Conservation (phyloP, 2,797 vertebrate species). For the Euphonia xanthogaster region DNA sequence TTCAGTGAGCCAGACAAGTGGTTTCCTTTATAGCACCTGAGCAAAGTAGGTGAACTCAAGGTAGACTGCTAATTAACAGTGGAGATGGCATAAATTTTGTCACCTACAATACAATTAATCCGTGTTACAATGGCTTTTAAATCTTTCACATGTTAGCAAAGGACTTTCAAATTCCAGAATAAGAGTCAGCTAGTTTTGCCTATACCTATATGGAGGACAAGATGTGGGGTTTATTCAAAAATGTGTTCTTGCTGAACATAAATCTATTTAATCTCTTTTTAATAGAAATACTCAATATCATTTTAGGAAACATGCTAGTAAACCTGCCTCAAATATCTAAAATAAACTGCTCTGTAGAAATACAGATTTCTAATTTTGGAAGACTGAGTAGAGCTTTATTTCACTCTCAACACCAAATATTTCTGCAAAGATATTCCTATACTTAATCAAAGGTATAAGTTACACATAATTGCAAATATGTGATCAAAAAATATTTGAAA, state of each 20-base stretch:
- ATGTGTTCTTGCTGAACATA: not conserved
- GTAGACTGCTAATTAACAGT: not conserved
- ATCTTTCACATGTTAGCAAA: not conserved
- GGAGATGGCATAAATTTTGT: not conserved
- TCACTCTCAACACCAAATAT: not conserved
- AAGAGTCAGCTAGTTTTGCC: not conserved
- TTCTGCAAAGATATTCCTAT: not conserved
- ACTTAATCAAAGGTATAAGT: not conserved
- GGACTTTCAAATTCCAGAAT: not conserved
- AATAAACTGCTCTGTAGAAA: not conserved
- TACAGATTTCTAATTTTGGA: not conserved
- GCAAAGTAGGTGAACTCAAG: not conserved
- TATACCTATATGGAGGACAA: not conserved
- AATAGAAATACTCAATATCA: not conserved
- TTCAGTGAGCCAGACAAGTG: not conserved
- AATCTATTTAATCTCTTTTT: not conserved
- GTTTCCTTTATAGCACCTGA: not conserved
- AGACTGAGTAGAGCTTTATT: not conserved
- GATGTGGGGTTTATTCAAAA: not conserved
- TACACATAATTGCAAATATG: not conserved
- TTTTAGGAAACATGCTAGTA: not conserved
- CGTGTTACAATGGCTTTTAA: not conserved
- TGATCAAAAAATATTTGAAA: not conserved
- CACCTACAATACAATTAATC: not conserved
- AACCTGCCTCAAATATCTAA: not conserved